A percentile compares a stretch with the other conserved stretches of the same genome.
Conservation (phyloP, 2,113 vertebrate species). For the Megaceryle torquata region DNA sequence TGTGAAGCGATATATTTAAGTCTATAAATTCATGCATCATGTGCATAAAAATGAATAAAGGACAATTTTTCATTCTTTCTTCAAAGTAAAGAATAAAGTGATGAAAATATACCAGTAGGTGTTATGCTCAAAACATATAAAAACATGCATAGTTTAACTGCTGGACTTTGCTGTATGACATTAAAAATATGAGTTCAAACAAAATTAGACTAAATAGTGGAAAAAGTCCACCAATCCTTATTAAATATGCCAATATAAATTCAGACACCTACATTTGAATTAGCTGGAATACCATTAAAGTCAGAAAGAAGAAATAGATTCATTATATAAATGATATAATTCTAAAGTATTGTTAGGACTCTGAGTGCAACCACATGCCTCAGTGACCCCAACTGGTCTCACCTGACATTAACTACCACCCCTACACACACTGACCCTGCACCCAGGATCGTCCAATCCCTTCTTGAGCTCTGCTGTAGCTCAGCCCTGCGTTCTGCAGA, state of each 20-base stretch:
- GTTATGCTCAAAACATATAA: background rate
- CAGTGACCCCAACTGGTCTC: background rate
- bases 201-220: background rate
- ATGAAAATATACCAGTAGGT: background rate
- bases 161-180: background rate
- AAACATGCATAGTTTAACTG: background rate
- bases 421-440: background rate
- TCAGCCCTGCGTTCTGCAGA: background rate
- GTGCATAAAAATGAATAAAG: background rate
- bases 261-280: background rate
- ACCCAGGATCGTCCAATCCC: background rate
- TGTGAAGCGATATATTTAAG: background rate
- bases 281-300: background rate
- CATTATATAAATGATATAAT: accelerated
- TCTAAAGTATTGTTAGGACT: background rate
- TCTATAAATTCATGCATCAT: background rate
- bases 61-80: background rate
- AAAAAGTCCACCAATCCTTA: background rate
- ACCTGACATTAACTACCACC: background rate
- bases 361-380: background rate
- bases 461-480: background rate
- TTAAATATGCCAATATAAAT: background rate
- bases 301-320: background rate
- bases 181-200: background rate
- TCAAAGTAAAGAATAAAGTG: background rate